A percentile compares a stretch with the other conserved stretches of the same genome.
phyloP scores from a whole-genome alignment of 2,797 vertebrate genomes.

The Micromesistius poutassou region DNA sequence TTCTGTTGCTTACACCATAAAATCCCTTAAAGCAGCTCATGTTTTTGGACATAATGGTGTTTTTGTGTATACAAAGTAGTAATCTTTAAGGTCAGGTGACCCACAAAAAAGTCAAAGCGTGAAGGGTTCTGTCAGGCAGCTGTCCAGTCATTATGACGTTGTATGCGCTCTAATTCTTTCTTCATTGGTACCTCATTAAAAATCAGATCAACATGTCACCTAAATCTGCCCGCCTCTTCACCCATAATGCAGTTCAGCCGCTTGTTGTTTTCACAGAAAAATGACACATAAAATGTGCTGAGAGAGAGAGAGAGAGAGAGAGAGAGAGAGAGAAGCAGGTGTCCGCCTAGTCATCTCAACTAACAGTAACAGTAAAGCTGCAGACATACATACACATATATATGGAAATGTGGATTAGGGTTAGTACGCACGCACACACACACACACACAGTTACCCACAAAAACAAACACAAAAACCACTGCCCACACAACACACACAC shows the following conservation, averaged over 20 bases:
- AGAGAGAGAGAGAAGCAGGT: neutral
- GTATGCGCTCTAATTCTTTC: constrained; percentile 45
- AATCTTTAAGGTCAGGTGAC: neutral
- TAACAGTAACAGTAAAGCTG: neutral
- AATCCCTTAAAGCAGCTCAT: neutral
- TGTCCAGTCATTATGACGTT: constrained; percentile 60
- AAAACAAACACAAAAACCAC: neutral
- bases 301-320: neutral
- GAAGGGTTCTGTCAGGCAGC: constrained; percentile 53
- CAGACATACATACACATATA: constrained; percentile 5
- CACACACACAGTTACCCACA: constrained; percentile 1
- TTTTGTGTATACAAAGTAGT: neutral
- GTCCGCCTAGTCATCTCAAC: neutral
- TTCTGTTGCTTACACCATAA: neutral
- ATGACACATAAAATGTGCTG: too few relatives aligned
- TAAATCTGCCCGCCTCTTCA: constrained; percentile 28
- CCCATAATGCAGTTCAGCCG: constrained; percentile 4
- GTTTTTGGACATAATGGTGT: neutral
- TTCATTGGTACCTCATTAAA: constrained; percentile 46
- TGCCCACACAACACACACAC: neutral
- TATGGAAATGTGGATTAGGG: neutral
- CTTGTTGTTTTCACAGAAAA: neutral
- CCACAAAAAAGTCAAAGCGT: constrained; percentile 16
- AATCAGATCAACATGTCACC: constrained; percentile 41
- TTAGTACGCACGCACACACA: neutral